These are phyloP conservation scores for Cephalopholis sonnerati DNA, from an alignment of 2,113 vertebrate genomes.

Conservation along the genomic window DNA sequence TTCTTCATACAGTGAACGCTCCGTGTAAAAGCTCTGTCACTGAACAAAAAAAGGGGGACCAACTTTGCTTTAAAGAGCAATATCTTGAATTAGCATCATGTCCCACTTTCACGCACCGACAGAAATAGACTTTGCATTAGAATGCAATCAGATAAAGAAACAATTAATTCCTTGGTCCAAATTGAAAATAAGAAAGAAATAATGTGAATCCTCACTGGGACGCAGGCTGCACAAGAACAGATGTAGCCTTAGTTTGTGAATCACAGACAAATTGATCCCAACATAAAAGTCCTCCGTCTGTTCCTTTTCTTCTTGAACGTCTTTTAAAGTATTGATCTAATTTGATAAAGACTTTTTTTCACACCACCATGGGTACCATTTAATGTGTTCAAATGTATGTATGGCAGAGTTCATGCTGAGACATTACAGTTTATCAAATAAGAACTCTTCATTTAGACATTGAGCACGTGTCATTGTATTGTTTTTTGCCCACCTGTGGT, in stretches of 20 bases:
- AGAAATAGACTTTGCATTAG: conserved; percentile 62
- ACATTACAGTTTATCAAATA: background rate
- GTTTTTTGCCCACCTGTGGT: background rate
- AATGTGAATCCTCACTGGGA: conserved; percentile 25
- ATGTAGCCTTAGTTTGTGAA: conserved; percentile 1
- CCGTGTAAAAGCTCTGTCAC: background rate
- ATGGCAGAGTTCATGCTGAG: background rate
- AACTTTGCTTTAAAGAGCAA: conserved; percentile 42
- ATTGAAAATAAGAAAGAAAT: conserved; percentile 52
- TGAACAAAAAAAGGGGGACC: conserved; percentile 9
- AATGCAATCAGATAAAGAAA: conserved; percentile 61
- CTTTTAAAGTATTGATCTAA: conserved; percentile 18
- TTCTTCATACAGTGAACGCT: conserved; percentile 7
- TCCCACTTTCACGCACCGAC: conserved; percentile 46
- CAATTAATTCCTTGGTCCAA: conserved; percentile 53
- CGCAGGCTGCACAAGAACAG: conserved; percentile 11
- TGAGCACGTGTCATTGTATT: background rate
- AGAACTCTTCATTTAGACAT: background rate
- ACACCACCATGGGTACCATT: conserved; percentile 5
- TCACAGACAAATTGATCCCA: conserved; percentile 15
- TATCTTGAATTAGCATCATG: conserved; percentile 60
- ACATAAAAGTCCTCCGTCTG: conserved; percentile 3
- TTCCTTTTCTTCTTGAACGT: background rate
- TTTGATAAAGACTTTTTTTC: background rate
- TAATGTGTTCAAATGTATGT: background rate